Percentiles rank a stretch among this genome's conserved stretches.
Evolutionary conservation across 2,113 vertebrate genomes (phyloP).

Genomic region (Xerus inauris): DNA sequence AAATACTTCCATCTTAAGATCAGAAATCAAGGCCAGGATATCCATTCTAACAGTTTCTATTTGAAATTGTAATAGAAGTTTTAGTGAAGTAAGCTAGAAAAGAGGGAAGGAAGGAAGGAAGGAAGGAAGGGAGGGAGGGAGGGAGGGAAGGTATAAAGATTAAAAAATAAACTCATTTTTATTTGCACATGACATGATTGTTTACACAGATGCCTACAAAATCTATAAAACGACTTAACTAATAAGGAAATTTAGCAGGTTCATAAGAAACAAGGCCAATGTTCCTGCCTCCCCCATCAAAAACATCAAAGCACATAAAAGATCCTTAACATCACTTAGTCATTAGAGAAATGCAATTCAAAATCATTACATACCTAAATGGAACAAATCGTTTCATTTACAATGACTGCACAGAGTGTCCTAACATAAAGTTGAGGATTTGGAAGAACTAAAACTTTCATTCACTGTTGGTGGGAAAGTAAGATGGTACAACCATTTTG

Average conservation of each 20-base stretch:
- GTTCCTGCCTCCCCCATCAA: not conserved
- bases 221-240: not conserved
- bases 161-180: not conserved
- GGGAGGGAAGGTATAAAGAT: not conserved
- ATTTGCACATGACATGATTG: not conserved
- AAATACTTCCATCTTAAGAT: not conserved
- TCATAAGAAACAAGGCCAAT: not conserved
- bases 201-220: not conserved
- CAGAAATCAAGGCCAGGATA: not conserved
- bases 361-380: not conserved
- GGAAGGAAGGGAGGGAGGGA: not conserved
- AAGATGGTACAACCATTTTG: not conserved
- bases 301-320: not conserved
- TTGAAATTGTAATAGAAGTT: not conserved
- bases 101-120: not conserved
- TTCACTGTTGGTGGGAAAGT: not conserved
- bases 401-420: not conserved
- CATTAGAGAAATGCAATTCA: not conserved
- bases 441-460: not conserved
- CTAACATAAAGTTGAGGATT: not conserved
- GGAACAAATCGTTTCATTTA: conserved; percentile 17
- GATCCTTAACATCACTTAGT: not conserved
- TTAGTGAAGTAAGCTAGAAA: not conserved
- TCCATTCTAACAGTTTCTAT: not conserved
- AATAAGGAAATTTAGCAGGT: not conserved